These are phyloP conservation scores for Drosophila punjabiensis DNA, from an alignment of 1,140 invertebrate species.

Conservation along the genomic window DNA sequence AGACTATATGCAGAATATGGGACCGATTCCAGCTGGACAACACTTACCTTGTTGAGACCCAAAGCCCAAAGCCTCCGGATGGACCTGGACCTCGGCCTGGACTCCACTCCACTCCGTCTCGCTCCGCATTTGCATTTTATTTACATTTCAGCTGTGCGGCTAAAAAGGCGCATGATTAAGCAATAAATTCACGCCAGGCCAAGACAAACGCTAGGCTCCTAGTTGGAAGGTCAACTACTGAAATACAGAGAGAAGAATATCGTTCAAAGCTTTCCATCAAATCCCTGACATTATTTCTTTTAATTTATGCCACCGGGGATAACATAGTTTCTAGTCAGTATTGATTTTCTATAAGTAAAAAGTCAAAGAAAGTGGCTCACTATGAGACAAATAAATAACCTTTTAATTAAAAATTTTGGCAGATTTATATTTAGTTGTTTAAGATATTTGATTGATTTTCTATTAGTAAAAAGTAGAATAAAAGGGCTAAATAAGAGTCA, in stretches of 20 bases:
- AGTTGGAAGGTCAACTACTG: background rate
- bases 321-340: background rate
- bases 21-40: conserved; percentile 54
- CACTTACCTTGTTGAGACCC: conserved; percentile 49
- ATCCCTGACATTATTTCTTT: background rate
- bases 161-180: conserved; percentile 73
- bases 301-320: background rate
- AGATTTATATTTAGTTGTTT: no score
- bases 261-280: no score
- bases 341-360: background rate
- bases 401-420: no score
- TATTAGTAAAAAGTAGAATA: no score
- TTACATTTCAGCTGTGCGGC: conserved; percentile 61
- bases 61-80: conserved; percentile 19
- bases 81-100: background rate
- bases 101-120: conserved; percentile 3
- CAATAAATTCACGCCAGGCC: conserved; percentile 74
- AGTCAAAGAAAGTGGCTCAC: background rate
- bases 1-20: conserved; percentile 18
- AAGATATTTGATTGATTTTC: no score
- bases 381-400: no score
- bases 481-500: no score
- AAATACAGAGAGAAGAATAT: conserved; percentile 5
- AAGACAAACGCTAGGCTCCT: conserved; percentile 23
- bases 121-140: conserved; percentile 55